A percentile compares a stretch with the other conserved stretches of the same genome.
These are phyloP conservation scores for Sebastes minor DNA, from an alignment of 2,797 vertebrate species.

Conservation along the genomic window DNA sequence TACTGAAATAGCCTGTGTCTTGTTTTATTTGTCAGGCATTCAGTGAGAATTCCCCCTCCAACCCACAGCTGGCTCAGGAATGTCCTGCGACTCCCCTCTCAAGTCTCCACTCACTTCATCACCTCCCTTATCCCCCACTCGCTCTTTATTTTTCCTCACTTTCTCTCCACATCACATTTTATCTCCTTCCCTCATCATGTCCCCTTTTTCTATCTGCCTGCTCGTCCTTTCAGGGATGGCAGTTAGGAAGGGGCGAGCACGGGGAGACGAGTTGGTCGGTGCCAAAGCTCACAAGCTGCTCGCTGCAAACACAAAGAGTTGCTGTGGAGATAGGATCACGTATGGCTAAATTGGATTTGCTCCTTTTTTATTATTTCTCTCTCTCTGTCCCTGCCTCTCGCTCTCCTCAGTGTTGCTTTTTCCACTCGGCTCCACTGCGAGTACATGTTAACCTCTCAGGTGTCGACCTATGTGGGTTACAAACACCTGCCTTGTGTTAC, in stretches of 20 bases:
- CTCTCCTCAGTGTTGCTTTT: slow-evolving; percentile 42
- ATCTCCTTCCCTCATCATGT: slow-evolving; percentile 29
- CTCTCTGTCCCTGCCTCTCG: slow-evolving; percentile 26
- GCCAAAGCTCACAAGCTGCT: slow-evolving; percentile 81
- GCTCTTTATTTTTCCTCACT: slow-evolving; percentile 38
- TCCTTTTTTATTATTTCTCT: slow-evolving; percentile 51
- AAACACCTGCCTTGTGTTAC: neutral
- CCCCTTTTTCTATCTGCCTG: slow-evolving; percentile 35
- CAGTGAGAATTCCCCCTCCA: slow-evolving; percentile 82
- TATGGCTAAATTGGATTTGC: slow-evolving; percentile 74
- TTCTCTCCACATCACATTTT: slow-evolving; percentile 28
- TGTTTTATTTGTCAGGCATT: slow-evolving; percentile 81
- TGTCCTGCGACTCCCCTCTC: slow-evolving; percentile 74
- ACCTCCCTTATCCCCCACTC: slow-evolving; percentile 58
- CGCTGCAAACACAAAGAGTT: slow-evolving; percentile 76
- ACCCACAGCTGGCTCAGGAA: slow-evolving; percentile 85
- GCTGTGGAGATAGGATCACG: slow-evolving; percentile 79
- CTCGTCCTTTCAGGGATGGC: slow-evolving; percentile 58
- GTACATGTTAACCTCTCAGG: slow-evolving; percentile 2
- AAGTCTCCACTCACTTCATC: slow-evolving; percentile 73
- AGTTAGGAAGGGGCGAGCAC: slow-evolving; percentile 49
- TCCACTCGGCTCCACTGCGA: slow-evolving; percentile 22
- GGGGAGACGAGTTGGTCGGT: slow-evolving; percentile 51
- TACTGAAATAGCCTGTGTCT: slow-evolving; percentile 79
- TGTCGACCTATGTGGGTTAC: neutral